phyloP scores from a whole-genome alignment of 2,113 vertebrate species.

The Callospermophilus lateralis region DNA sequence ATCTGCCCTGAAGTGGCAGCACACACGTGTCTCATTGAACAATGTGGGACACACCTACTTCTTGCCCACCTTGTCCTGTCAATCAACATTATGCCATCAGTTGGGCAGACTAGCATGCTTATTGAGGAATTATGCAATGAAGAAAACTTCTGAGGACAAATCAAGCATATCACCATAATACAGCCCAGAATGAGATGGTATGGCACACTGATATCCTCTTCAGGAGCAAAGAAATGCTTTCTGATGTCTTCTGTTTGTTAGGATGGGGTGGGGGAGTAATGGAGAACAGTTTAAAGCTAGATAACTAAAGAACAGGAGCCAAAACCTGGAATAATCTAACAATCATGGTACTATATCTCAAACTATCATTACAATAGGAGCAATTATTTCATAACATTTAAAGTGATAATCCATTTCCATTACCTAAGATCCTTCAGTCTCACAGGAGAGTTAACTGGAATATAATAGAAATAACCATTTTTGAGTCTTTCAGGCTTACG shows the following conservation, averaged over 20 bases:
- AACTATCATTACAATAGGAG: background rate
- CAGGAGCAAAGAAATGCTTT: background rate
- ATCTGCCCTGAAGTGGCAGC: background rate
- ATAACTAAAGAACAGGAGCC: background rate
- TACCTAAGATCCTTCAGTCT: background rate
- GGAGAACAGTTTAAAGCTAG: background rate
- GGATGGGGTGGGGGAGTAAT: background rate
- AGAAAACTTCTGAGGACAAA: background rate
- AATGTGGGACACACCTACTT: background rate
- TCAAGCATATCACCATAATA: background rate
- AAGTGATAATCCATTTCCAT: slow-evolving; percentile 18
- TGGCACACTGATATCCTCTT: background rate
- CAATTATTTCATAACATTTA: slow-evolving; percentile 28
- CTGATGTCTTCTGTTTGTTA: background rate
- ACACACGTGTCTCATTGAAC: background rate
- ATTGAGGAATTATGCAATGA: background rate
- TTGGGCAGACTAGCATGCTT: background rate
- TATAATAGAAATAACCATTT: slow-evolving; percentile 39
- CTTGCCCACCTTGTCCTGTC: background rate
- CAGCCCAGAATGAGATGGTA: background rate
- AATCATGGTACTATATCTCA: background rate
- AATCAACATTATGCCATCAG: background rate
- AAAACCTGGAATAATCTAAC: background rate
- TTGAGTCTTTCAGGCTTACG: background rate
- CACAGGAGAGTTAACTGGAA: background rate